These are phyloP conservation scores for Clarias gariepinus DNA, from an alignment of 2,113 vertebrate species.

Conservation along the genomic window DNA sequence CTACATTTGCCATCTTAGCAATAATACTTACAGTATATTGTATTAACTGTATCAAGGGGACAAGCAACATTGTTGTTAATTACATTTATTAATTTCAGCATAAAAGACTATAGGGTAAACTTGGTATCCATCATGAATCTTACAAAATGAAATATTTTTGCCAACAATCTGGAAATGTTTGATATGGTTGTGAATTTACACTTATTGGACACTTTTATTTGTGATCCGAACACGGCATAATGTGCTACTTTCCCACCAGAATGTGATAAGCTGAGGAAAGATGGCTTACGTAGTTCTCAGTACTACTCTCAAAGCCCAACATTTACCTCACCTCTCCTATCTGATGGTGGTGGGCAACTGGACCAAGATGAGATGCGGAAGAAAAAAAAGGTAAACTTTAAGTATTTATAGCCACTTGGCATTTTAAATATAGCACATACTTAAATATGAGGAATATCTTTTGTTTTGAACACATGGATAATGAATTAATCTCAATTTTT, in stretches of 20 bases:
- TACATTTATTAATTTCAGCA: background rate
- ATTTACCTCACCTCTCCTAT: conserved; percentile 69
- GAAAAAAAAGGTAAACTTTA: conserved; percentile 78
- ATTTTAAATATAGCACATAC: background rate
- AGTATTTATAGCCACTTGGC: background rate
- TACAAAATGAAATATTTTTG: background rate
- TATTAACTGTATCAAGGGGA: too few relatives aligned
- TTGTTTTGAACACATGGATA: background rate
- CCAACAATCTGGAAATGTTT: background rate
- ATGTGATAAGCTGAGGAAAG: conserved; percentile 82
- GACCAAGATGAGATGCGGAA: conserved; percentile 76
- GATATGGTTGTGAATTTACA: background rate
- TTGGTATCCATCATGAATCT: background rate
- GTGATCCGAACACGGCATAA: background rate
- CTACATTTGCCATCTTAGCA: background rate
- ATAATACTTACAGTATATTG: background rate
- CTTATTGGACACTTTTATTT: background rate
- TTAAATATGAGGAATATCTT: background rate
- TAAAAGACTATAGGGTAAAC: background rate
- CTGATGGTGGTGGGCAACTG: conserved; percentile 72
- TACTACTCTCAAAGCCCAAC: conserved; percentile 80
- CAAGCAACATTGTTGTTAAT: background rate
- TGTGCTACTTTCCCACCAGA: conserved; percentile 63
- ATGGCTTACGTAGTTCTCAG: conserved; percentile 81
- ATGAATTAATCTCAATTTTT: background rate